phyloP scores from a whole-genome alignment of 1,140 invertebrate species.

The Cotesia vestalis region DNA sequence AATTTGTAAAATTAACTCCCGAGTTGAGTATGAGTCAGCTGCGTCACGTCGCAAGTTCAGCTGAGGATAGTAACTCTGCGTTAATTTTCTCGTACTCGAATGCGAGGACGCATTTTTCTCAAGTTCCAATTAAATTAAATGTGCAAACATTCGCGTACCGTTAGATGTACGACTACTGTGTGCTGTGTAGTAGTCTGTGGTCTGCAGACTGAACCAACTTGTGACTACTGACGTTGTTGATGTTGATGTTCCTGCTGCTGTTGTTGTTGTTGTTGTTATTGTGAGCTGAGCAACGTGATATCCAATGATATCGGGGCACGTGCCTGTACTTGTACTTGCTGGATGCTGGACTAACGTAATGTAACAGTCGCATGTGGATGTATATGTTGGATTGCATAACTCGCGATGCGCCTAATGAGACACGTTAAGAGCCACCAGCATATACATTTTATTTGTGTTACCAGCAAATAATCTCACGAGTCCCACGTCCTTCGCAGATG shows the following conservation, averaged over 20 bases:
- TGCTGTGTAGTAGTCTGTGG: too few relatives aligned
- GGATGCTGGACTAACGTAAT: neutral
- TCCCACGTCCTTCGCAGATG: neutral
- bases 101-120: neutral
- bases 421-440: conserved; percentile 18
- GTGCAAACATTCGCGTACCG: conserved; percentile 15
- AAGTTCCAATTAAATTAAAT: conserved; percentile 7
- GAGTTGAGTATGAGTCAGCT: too few relatives aligned
- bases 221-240: too few relatives aligned
- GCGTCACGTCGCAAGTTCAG: neutral
- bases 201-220: too few relatives aligned
- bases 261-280: too few relatives aligned
- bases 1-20: too few relatives aligned
- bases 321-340: neutral
- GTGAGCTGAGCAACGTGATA: neutral
- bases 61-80: too few relatives aligned
- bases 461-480: too few relatives aligned
- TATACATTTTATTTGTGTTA: neutral
- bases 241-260: too few relatives aligned
- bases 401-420: conserved; percentile 30
- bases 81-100: neutral
- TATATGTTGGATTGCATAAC: neutral
- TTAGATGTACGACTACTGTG: neutral
- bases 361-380: neutral
- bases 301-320: conserved; percentile 10